phyloP scores from a whole-genome alignment of 64 coral and sea anemone species.

The Anthopleura sola region DNA sequence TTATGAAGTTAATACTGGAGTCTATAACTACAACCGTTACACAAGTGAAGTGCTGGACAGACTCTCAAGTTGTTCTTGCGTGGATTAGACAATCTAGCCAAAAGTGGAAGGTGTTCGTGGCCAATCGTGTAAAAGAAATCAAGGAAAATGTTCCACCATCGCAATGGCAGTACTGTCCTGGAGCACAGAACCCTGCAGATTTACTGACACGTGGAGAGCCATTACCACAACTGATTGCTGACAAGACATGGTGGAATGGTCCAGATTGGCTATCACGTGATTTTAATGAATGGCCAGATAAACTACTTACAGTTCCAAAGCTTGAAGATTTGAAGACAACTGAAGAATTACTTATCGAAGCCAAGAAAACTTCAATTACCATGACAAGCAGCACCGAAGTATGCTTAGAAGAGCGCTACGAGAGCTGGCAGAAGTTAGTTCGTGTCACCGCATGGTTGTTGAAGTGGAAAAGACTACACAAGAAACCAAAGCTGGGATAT shows the following conservation, averaged over 20 bases:
- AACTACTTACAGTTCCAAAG: no score
- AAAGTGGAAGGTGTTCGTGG: constrained; percentile 9
- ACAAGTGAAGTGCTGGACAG: constrained; percentile 26
- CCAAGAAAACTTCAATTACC: no score
- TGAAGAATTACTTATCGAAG: no score
- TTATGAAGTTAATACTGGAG: no score
- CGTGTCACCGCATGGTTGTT: neutral
- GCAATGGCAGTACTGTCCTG: neutral
- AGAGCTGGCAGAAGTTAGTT: neutral
- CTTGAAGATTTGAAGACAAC: neutral
- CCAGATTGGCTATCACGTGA: neutral
- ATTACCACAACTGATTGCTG: neutral
- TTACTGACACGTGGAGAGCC: neutral
- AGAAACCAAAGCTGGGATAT: no score
- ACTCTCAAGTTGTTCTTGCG: constrained; percentile 2
- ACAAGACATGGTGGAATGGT: neutral
- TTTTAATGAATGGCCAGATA: neutral
- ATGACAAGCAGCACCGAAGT: no score
- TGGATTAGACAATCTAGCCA: neutral
- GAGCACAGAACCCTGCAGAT: neutral
- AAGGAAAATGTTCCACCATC: neutral
- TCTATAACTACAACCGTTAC: no score
- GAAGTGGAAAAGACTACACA: neutral
- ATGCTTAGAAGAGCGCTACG: neutral
- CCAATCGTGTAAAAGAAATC: constrained; percentile 14